A percentile compares a stretch with the other conserved stretches of the same genome.
Conservation (phyloP, 2,888 invertebrate genomes). For the Fabriciana adippe region DNA sequence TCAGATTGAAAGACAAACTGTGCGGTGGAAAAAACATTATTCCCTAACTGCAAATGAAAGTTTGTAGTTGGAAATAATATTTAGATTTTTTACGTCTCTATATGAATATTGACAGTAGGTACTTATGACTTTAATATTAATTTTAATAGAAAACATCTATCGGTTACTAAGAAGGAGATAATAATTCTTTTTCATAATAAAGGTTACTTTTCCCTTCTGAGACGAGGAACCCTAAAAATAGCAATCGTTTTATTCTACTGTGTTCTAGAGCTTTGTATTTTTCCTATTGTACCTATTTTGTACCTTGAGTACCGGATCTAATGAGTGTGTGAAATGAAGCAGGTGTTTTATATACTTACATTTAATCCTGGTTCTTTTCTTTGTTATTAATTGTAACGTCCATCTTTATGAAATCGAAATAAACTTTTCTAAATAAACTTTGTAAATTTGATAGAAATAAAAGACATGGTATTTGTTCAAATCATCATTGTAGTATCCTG, state of each 20-base stretch:
- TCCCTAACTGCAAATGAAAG: too few relatives aligned
- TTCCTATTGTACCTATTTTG: constrained; percentile 40
- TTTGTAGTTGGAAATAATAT: too few relatives aligned
- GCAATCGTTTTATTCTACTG: constrained; percentile 44
- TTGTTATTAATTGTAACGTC: constrained; percentile 24
- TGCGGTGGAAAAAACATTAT: too few relatives aligned
- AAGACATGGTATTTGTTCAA: not conserved
- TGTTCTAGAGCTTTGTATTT: constrained; percentile 37
- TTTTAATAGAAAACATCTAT: too few relatives aligned
- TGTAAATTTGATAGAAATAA: not conserved
- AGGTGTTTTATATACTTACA: constrained; percentile 38
- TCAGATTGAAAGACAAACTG: too few relatives aligned
- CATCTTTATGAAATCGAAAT: constrained; percentile 2
- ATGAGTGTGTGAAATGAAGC: constrained; percentile 44
- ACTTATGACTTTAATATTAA: too few relatives aligned
- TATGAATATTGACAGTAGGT: too few relatives aligned
- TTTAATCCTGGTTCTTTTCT: constrained; percentile 29
- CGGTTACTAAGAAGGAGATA: too few relatives aligned
- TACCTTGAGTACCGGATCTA: constrained; percentile 39
- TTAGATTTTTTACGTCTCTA: too few relatives aligned
- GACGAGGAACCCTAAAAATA: constrained; percentile 1
- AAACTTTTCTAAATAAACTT: not conserved
- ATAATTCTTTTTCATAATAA: too few relatives aligned
- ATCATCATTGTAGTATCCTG: too few relatives aligned
- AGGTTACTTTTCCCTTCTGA: too few relatives aligned